Base-by-base conservation (phyloP, 2,888 invertebrate species). In the Hermaeophaga mercurialis region DNA sequence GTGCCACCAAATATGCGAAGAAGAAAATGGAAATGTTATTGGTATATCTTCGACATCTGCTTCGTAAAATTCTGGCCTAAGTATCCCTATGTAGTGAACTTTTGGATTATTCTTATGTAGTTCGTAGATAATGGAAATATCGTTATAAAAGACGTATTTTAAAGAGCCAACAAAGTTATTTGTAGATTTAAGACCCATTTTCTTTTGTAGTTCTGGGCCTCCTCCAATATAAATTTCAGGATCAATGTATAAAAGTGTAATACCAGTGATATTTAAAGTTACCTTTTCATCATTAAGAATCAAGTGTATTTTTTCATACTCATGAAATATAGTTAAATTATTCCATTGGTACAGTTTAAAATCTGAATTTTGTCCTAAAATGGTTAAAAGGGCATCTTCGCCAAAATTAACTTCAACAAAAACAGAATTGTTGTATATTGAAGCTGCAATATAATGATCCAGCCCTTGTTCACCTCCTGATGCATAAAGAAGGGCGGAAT, bases 141-240 rank as follows among this genome's bases (percentile, higher is more conserved):
- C 94, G 75, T 96, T 95, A 78, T 93, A 94, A 75, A 92, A 96
- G 41, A 95, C 92, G 75, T 94, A 94, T 73, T 94, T 93, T 28
- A 96, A 76, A 66, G 91, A 91, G 17, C 96, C 55, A 88, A 94
- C 70, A 85, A 85, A 65, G 91, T 78, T 77, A 62, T 78, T 78
- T 19, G 70, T 69, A 0, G 78, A 78, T 55, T 70, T 67, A 11
- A 78, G 79, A 44, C 94, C 91, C 75, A 86, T 87, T 80, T 90
- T 91, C 77, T 91, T 91, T 71, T 89, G 82, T 58, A 91, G 76
- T 73, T 91, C 91, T 1, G 93, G 91, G 3, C 78, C 78, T 15
- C 78, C 78, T 2, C 94, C 94, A 64, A 96, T 90, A 75, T 94
- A 95, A 65, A 96, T 92, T 78, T 94, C 93, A 26, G 96, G 95